Percentiles rank a stretch among this genome's conserved stretches.
Evolutionary conservation across 1,140 invertebrate species (phyloP).

Genomic region (Saccostrea echinata): DNA sequence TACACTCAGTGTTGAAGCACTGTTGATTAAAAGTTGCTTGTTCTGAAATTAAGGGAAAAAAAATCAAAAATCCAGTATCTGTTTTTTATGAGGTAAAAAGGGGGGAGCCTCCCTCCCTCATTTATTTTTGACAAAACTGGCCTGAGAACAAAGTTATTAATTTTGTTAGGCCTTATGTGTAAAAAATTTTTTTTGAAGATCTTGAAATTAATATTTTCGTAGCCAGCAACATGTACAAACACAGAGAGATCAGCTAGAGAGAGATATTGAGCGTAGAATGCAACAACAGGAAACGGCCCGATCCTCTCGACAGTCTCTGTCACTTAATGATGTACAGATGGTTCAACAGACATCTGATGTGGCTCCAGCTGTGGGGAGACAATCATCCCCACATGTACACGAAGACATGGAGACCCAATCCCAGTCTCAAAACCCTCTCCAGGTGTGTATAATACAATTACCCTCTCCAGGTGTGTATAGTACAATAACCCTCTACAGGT

Average conservation of each 20-base stretch:
- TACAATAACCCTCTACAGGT: not conserved
- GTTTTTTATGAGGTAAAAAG: too few relatives aligned
- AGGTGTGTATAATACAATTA: not conserved
- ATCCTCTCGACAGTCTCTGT: not conserved
- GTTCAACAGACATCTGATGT: not conserved
- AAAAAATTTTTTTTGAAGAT: too few relatives aligned
- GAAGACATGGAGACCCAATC: conserved; percentile 20
- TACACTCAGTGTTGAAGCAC: too few relatives aligned
- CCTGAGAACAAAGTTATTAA: too few relatives aligned
- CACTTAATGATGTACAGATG: not conserved
- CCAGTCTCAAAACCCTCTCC: not conserved
- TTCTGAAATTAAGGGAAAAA: too few relatives aligned
- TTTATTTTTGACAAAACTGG: too few relatives aligned
- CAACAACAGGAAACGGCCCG: conserved; percentile 25
- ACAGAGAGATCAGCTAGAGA: conserved; percentile 59
- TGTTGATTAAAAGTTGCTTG: too few relatives aligned
- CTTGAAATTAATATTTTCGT: not conserved
- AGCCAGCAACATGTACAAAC: conserved; percentile 54
- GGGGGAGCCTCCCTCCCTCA: too few relatives aligned
- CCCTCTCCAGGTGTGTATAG: not conserved
- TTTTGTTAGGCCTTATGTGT: too few relatives aligned
- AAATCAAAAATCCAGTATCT: too few relatives aligned
- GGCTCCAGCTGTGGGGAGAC: not conserved
- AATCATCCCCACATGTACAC: not conserved
- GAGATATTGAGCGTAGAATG: conserved; percentile 59